Base-by-base conservation (phyloP, 2,888 invertebrate genomes). In the Acrobasis suavella region DNA sequence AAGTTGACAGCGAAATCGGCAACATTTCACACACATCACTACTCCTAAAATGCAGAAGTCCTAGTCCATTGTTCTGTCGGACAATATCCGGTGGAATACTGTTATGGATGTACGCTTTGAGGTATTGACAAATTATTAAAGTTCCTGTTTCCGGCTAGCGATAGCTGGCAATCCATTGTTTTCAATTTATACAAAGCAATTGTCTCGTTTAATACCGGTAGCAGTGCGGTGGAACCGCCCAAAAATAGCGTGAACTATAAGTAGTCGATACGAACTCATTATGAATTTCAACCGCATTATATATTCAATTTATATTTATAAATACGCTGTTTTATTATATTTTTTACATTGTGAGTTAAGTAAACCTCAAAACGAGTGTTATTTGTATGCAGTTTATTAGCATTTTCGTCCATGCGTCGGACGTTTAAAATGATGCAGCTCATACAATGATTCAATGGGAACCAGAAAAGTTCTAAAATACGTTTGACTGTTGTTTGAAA, bases 71-170 rank as follows among this genome's bases (percentile, higher is more conserved):
- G 46, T 46, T 14, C 46, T 14, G 10, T 46, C 14, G 14, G 46
- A 46, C 46, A 46, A 16, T 42, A 39, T 56, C 55, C 55, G 55
- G 39, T 56, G 9, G 42, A 56, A 42, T 16, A 16, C 15, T 56
- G 9, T 6, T 58, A 22, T 49, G 38, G 15, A 50, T 58, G 9
- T 50, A 65, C 38, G n/a, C 15, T 38, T 16, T 54, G 54, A 55
- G 67, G 68, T 72, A 71, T 71, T 73, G 71, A 77, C 80, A 78
- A 38, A 75, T 77, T 73, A 78, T 76, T 72, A 67, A 66, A 71
- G 84, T 87, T 88, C 89, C 88, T 82, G 85, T 85, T 87, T 88
- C 86, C 88, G 82, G 78, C 76, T 76, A 74, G 66, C 70, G 67
- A 71, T 64, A 63, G 61, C 17, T 59, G 64, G 58, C 54, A 51